Conservation (phyloP, 2,797 vertebrate species). For the Alca torda region DNA sequence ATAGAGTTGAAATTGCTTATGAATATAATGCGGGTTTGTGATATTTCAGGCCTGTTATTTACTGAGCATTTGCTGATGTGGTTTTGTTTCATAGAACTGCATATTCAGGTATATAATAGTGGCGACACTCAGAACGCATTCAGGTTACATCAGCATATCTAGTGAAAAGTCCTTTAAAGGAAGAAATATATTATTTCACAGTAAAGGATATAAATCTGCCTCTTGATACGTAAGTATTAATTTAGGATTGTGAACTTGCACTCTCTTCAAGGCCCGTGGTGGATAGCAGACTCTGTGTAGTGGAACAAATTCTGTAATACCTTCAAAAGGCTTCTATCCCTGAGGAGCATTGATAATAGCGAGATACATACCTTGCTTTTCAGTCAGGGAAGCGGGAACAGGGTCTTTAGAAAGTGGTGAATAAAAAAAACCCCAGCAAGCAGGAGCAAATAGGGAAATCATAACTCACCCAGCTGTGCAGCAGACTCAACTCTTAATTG, state of each 20-base stretch:
- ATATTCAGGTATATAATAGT: slow-evolving; percentile 17
- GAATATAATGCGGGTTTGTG: slow-evolving; percentile 34
- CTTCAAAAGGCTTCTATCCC: background rate
- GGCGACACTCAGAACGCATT: background rate
- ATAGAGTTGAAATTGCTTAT: slow-evolving; percentile 54
- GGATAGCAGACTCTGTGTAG: background rate
- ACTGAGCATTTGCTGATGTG: slow-evolving; percentile 49
- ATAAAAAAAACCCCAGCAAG: background rate
- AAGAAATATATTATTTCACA: slow-evolving; percentile 36
- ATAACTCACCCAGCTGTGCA: background rate
- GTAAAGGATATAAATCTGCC: background rate
- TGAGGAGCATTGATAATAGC: background rate
- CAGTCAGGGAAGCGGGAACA: background rate
- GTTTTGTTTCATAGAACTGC: slow-evolving; percentile 23
- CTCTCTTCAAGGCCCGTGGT: background rate
- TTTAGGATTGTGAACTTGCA: background rate
- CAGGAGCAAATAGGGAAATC: background rate
- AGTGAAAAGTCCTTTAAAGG: background rate
- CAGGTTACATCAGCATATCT: slow-evolving; percentile 25
- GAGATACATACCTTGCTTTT: slow-evolving; percentile 21
- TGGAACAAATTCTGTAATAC: slow-evolving; percentile 42
- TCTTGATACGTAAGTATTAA: slow-evolving; percentile 29
- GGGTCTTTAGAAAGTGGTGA: background rate
- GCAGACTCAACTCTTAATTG: background rate
- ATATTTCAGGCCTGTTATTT: slow-evolving; percentile 48